Evolutionary conservation across 2,888 invertebrate genomes (phyloP), one percentile per base, ranked within the genome.

Genomic region (Saturnia pavonia): DNA sequence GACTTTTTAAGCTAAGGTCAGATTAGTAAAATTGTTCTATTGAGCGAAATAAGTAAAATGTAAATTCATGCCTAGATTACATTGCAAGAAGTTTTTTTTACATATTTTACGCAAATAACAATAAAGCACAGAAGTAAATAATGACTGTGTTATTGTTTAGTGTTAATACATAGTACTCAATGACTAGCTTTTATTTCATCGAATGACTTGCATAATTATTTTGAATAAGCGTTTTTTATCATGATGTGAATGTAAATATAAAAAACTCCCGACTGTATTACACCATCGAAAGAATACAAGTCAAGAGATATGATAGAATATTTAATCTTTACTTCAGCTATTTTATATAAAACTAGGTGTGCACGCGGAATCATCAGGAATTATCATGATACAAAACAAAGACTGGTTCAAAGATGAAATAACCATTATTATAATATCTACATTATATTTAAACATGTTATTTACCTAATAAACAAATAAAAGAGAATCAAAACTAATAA

Each of bases 191-290:
- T 51, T n/a, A 51, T 51, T 51, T 51, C 51, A n/a, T 7, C 9
- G 51, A 51, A 51, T 51, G 51, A 51, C 51, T 51, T 51, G n/a
- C 51, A 51, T 67, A 67, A 22, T 12, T 43, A 43, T 19, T 67
- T 25, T 14, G 22, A 67, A n/a, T 43, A 51, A 22, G 51, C 9
- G 7, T 51, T 51, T 48, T 51, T 51, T 51, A n/a, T 8, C 51
- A 51, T n/a, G 8, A 51, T n/a, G n/a, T n/a, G n/a, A 51, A 51
- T 51, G 51, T 51, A n/a, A 51, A n/a, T 6, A 51, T 51, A 51
- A 48, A 48, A 51, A n/a, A 51, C n/a, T 7, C 8, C 19, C n/a
- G 9, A 51, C 51, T 51, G 51, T 14, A 43, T 12, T 43, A 43
- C 14, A 43, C 51, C 9, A n/a, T 0, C n/a, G 19, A 51, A 51